A percentile compares a stretch with the other conserved stretches of the same genome.
Evolutionary conservation across 2,888 invertebrate genomes (phyloP).

Genomic region (Napeogenes sylphis): DNA sequence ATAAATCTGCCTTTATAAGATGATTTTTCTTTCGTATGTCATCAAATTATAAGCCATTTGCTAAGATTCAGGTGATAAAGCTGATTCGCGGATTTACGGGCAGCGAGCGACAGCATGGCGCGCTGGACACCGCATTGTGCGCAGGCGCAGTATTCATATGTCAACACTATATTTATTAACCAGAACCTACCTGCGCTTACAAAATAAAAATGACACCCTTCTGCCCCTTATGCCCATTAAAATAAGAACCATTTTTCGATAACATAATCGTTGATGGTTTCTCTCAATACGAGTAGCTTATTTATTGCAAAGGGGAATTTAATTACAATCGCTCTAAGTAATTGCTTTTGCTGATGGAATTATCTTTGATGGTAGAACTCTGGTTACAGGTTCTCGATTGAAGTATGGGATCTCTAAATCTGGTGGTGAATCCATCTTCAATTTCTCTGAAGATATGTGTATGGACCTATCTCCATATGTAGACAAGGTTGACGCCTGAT

Average conservation of each 20-base stretch:
- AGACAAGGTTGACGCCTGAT: not conserved
- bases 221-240: conserved; percentile 10
- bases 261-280: conserved; percentile 38
- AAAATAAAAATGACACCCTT: conserved; percentile 19
- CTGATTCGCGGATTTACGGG: conserved; percentile 54
- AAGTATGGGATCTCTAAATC: not conserved
- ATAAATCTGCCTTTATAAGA: not conserved
- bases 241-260: conserved; percentile 27
- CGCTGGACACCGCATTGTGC: conserved; percentile 58
- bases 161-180: conserved; percentile 64
- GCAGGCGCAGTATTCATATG: conserved; percentile 61
- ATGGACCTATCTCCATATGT: not conserved
- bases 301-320: conserved; percentile 58
- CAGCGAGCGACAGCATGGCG: conserved; percentile 37
- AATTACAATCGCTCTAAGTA: conserved; percentile 66
- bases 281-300: conserved; percentile 51
- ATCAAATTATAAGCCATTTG: conserved; percentile 40
- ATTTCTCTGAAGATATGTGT: not conserved
- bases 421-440: not conserved
- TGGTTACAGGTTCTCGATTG: conserved; percentile 18
- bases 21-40: conserved; percentile 15
- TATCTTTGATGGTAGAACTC: conserved; percentile 32
- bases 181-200: conserved; percentile 32
- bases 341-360: conserved; percentile 51
- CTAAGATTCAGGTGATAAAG: conserved; percentile 54